Conservation (phyloP, 2,888 invertebrate genomes). For the Drosophila prostipennis region DNA sequence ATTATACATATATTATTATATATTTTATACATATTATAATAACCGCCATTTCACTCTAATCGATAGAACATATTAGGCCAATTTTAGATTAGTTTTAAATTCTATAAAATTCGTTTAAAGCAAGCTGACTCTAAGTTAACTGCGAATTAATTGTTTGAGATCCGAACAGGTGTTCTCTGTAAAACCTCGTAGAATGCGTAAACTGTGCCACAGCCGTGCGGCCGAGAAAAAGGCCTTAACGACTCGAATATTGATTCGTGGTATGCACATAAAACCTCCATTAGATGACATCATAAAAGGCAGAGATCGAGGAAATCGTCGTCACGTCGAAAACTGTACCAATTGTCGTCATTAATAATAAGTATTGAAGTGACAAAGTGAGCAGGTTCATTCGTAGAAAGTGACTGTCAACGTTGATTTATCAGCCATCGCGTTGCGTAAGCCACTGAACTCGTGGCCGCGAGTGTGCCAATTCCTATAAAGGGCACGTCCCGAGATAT, state of each 20-base stretch:
- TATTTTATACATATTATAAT: no score
- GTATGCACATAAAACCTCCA: conserved; percentile 38
- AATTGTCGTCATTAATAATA: conserved; percentile 44
- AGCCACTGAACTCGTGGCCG: conserved; percentile 43
- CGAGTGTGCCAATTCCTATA: conserved; percentile 62
- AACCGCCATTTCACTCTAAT: no score
- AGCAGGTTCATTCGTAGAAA: conserved; percentile 53
- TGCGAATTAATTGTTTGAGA: conserved; percentile 24
- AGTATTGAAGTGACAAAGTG: background rate
- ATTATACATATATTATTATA: no score
- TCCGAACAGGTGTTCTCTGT: conserved; percentile 45
- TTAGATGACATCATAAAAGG: conserved; percentile 43
- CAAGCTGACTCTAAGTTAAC: background rate
- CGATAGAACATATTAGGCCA: no score
- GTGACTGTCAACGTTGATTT: conserved; percentile 59
- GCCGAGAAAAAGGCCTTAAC: conserved; percentile 29
- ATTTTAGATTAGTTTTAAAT: background rate
- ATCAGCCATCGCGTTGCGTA: conserved; percentile 66
- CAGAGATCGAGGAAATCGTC: conserved; percentile 18
- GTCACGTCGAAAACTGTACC: conserved; percentile 22
- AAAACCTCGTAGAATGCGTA: conserved; percentile 19
- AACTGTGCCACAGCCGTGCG: background rate
- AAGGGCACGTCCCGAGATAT: conserved; percentile 48
- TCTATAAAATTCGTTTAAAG: background rate
- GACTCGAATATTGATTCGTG: conserved; percentile 37